phyloP scores from a whole-genome alignment of 2,797 vertebrate species.

The Gila robusta region DNA sequence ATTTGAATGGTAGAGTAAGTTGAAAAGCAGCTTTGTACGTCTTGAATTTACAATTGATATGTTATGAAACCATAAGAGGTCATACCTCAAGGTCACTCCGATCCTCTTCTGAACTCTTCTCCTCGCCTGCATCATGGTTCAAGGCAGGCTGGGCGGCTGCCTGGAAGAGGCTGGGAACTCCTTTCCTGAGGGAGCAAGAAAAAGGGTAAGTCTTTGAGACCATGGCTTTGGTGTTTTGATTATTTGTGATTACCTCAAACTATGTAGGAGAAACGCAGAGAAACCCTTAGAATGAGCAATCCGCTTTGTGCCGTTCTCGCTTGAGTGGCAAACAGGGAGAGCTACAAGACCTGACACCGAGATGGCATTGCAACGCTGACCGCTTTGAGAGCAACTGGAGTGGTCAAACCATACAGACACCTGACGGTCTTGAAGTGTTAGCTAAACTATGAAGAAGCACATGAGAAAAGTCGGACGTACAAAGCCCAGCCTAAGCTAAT shows the following conservation, averaged over 20 bases:
- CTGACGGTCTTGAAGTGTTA: slow-evolving; percentile 78
- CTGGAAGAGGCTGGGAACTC: slow-evolving; percentile 67
- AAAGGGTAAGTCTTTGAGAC: neutral
- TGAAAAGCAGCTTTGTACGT: neutral
- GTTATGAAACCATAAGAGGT: neutral
- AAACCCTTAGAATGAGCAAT: neutral
- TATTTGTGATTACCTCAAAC: neutral
- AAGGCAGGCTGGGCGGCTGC: slow-evolving; percentile 44
- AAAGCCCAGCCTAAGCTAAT: slow-evolving; percentile 85
- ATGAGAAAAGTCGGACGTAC: slow-evolving; percentile 76
- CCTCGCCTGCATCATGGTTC: slow-evolving; percentile 10
- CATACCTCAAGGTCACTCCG: slow-evolving; percentile 56
- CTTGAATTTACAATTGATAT: neutral
- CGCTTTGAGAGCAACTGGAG: slow-evolving; percentile 61
- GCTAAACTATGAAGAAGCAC: slow-evolving; percentile 74
- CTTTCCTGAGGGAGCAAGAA: slow-evolving; percentile 57
- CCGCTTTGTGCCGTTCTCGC: slow-evolving; percentile 65
- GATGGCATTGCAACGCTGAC: slow-evolving; percentile 21
- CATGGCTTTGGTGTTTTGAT: neutral
- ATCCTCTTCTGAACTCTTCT: slow-evolving; percentile 14
- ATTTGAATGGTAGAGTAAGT: neutral
- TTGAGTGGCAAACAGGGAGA: slow-evolving; percentile 71
- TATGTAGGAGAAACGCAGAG: neutral
- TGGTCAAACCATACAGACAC: slow-evolving; percentile 76
- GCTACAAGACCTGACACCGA: slow-evolving; percentile 74